phyloP scores from a whole-genome alignment of 2,113 vertebrate genomes.

The Sinocyclocheilus anophthalmus region DNA sequence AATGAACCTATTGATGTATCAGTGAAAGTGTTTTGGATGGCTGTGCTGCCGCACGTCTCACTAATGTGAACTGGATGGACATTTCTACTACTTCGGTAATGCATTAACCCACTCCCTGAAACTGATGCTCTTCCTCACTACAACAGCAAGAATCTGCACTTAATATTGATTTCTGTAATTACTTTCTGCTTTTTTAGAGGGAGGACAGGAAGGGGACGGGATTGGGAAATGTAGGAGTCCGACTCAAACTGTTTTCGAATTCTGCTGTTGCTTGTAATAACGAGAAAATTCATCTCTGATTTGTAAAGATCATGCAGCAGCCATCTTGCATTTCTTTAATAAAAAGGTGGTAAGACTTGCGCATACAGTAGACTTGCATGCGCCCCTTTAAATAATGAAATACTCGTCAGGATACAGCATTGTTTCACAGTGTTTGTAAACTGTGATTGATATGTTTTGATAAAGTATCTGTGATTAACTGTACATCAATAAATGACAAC shows the following conservation, averaged over 20 bases:
- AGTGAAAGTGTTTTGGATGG: constrained; percentile 8
- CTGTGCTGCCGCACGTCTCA: constrained; percentile 29
- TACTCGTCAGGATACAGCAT: too few relatives aligned
- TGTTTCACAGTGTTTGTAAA: too few relatives aligned
- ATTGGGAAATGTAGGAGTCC: not conserved
- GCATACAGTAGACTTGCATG: too few relatives aligned
- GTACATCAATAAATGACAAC: too few relatives aligned
- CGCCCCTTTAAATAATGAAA: too few relatives aligned
- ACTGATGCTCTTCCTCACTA: constrained; percentile 53
- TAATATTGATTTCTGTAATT: not conserved
- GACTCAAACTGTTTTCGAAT: not conserved
- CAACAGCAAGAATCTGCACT: constrained; percentile 3
- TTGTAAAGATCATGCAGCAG: too few relatives aligned
- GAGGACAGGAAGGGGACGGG: not conserved
- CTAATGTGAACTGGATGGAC: constrained; percentile 53
- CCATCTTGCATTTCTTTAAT: too few relatives aligned
- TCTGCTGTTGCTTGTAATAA: too few relatives aligned
- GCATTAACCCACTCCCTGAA: constrained; percentile 55
- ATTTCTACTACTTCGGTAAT: constrained; percentile 56
- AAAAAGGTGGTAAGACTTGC: too few relatives aligned
- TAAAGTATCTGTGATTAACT: too few relatives aligned
- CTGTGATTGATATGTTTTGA: too few relatives aligned
- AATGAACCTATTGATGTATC: not conserved
- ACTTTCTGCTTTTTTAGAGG: not conserved
- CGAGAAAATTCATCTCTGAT: too few relatives aligned